Conservation (phyloP, 2,888 invertebrate species). For the Eupithecia insigniata region DNA sequence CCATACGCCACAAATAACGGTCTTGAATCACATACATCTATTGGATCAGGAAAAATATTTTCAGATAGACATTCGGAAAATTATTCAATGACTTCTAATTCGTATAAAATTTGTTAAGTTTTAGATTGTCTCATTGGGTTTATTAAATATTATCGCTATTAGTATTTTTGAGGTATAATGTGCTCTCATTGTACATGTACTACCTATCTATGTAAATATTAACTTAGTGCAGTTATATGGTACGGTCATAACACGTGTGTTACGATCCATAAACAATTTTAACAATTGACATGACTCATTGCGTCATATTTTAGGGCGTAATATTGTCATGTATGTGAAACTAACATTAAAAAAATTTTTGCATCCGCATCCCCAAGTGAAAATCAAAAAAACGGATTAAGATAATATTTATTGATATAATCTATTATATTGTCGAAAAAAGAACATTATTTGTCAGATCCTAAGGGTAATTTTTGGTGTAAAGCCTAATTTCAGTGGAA, state of each 20-base stretch:
- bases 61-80: no score
- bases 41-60: no score
- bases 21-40: no score
- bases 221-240: background rate
- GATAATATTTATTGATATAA: no score
- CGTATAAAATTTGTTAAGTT: background rate
- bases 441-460: no score
- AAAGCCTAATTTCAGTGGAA: no score
- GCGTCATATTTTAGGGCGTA: background rate
- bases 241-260: background rate
- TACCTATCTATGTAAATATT: background rate
- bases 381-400: no score
- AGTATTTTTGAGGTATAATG: background rate
- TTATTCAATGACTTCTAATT: no score
- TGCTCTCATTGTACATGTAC: background rate
- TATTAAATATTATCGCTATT: background rate
- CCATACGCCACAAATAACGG: no score
- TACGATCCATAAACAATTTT: constrained; percentile 26
- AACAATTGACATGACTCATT: constrained; percentile 23
- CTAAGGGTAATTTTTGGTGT: no score
- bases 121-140: background rate
- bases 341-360: background rate
- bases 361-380: background rate
- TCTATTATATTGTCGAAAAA: no score
- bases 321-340: background rate